These are phyloP conservation scores for Aegotheles bennettii DNA, from an alignment of 2,113 vertebrate species.

Conservation along the genomic window DNA sequence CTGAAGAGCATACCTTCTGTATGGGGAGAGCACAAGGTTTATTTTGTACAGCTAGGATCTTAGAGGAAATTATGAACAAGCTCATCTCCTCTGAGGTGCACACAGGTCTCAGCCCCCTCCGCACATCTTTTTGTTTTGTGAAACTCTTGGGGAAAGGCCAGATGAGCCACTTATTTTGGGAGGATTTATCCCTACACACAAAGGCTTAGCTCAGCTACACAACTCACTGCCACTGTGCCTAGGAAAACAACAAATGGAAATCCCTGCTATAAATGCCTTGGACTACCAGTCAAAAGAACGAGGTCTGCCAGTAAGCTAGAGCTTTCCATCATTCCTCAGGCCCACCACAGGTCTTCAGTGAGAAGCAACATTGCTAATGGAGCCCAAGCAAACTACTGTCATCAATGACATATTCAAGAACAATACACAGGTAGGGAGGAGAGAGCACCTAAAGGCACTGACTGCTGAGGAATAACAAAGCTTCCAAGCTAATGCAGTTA, in stretches of 20 bases:
- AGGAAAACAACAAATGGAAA: neutral
- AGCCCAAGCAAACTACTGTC: neutral
- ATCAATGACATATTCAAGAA: rapidly evolving
- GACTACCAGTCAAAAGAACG: neutral
- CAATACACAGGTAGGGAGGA: rapidly evolving
- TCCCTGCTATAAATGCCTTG: neutral
- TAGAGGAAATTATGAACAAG: neutral
- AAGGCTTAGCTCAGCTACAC: neutral
- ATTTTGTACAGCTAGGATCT: neutral
- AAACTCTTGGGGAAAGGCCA: neutral
- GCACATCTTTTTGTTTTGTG: neutral
- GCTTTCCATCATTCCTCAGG: neutral
- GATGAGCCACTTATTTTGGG: neutral
- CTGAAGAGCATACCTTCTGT: neutral
- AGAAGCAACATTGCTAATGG: neutral
- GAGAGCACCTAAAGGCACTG: neutral
- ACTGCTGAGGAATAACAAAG: neutral
- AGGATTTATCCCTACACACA: neutral
- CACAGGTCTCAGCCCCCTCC: neutral
- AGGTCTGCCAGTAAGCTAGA: neutral
- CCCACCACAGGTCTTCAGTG: neutral
- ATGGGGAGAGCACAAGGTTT: neutral
- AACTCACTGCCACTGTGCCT: neutral
- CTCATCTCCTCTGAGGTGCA: neutral
- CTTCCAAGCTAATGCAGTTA: neutral